Evolutionary conservation across 2,797 vertebrate genomes (phyloP), one percentile per base, ranked within the genome.

Genomic region (Adrianichthys oophorus): DNA sequence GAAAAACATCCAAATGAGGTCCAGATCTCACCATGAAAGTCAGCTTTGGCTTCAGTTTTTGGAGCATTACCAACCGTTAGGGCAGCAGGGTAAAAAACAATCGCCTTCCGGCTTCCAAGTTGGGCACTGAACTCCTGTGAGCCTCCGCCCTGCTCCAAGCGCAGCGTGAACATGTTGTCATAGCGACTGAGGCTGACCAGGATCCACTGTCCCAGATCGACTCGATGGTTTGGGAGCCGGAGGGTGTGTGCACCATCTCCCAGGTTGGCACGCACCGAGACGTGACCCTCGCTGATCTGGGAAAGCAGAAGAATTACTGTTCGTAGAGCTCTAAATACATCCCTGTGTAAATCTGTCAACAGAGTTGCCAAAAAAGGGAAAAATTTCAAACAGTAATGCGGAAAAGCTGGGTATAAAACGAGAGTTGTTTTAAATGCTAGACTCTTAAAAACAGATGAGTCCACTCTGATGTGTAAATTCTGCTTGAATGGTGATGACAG

Each of bases 191-290:
- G 87, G 74, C 84, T 74, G 72, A 94, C 89, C 47, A 91, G 76
- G 17, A 93, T 65, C 95, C 95, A 97, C 64, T 94, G 94, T 14
- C 95, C 95, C 0, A 92, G 64, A 80, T 96, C 94, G 48, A 97
- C 83, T 4, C 76, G 87, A 41, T 92, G 87, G 3, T 85, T 83
- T 0, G 65, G 76, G 59, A 96, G 78, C 10, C 54, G 85, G 62
- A 96, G 80, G n/a, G 82, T 61, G 56, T 91, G 84, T 29, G 74
- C 81, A 1, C 90, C 86, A 10, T 92, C 92, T 0, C 92, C 94
- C 24, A 94, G 79, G 80, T 93, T 87, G 72, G 92, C 86, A 0
- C 90, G 90, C 18, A 94, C 89, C 0, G 88, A 84, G 56, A 95
- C 84, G 68, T 85, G 89, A 43, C 95, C 95, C 5, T 91, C 91